phyloP scores from a whole-genome alignment of 2,113 vertebrate genomes.

The Origma solitaria region DNA sequence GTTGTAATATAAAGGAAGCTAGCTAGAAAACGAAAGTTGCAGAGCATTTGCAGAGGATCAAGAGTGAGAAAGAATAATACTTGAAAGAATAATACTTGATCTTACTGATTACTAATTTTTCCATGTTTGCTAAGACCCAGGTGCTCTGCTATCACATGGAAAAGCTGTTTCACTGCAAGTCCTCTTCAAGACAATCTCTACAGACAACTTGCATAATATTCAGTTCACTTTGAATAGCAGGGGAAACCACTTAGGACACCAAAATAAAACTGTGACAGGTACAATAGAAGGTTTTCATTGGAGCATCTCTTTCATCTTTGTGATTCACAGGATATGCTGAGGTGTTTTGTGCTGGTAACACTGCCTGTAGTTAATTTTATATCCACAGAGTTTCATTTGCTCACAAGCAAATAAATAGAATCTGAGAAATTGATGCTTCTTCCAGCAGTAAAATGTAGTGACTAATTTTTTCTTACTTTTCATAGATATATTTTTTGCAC shows the following conservation, averaged over 20 bases:
- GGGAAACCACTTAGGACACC: not conserved
- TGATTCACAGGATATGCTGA: not conserved
- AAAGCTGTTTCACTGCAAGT: not conserved
- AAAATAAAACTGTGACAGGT: not conserved
- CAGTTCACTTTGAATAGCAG: not conserved
- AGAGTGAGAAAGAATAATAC: not conserved
- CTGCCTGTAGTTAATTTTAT: not conserved
- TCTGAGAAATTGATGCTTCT: not conserved
- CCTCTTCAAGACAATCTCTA: not conserved
- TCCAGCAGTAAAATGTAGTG: not conserved
- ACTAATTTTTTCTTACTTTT: not conserved
- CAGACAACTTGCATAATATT: not conserved
- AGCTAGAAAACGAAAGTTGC: not conserved
- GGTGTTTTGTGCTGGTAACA: not conserved
- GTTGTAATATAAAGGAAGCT: not conserved
- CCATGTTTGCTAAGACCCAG: not conserved
- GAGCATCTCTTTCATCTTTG: not conserved
- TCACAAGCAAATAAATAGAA: not conserved
- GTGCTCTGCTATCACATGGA: not conserved
- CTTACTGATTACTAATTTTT: not conserved
- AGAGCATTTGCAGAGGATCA: not conserved
- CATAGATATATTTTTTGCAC: not conserved
- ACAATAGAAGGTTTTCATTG: not conserved
- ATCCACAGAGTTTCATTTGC: not conserved
- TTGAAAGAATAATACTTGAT: not conserved